A percentile compares a stretch with the other conserved stretches of the same genome.
Evolutionary conservation across 2,888 invertebrate species (phyloP).

Genomic region (Ophion ventricosus): DNA sequence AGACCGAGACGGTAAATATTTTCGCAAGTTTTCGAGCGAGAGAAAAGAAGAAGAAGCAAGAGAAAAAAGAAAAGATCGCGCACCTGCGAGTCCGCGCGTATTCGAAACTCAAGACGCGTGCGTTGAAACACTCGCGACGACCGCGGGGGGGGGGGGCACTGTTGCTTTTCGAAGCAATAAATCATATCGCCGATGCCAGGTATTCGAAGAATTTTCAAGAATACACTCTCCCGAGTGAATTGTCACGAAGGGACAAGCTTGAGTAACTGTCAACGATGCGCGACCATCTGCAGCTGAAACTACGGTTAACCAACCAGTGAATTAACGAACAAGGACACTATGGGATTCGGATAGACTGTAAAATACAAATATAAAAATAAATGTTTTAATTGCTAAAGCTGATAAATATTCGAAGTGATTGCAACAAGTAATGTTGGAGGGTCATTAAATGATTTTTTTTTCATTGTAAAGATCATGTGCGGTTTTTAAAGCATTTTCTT

Average conservation of each 20-base stretch:
- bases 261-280: slow-evolving; percentile 16
- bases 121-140: slow-evolving; percentile 5
- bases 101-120: slow-evolving; percentile 2
- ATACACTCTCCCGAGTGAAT: slow-evolving; percentile 6
- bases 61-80: no score
- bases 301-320: no score
- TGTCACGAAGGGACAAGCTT: not conserved
- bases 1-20: slow-evolving; percentile 6
- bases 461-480: no score
- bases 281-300: not conserved
- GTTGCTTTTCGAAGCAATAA: slow-evolving; percentile 22
- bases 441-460: no score
- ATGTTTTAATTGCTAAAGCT: no score
- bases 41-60: not conserved
- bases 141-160: slow-evolving; percentile 6
- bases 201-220: not conserved
- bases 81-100: not conserved
- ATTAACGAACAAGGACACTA: no score
- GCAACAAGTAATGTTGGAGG: no score
- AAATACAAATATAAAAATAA: no score
- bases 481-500: no score
- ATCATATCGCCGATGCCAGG: slow-evolving; percentile 1
- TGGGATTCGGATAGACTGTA: no score
- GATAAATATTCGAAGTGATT: no score
- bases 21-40: slow-evolving; percentile 1